Evolutionary conservation across 2,888 invertebrate species (phyloP).

Genomic region (Drosophila recens): DNA sequence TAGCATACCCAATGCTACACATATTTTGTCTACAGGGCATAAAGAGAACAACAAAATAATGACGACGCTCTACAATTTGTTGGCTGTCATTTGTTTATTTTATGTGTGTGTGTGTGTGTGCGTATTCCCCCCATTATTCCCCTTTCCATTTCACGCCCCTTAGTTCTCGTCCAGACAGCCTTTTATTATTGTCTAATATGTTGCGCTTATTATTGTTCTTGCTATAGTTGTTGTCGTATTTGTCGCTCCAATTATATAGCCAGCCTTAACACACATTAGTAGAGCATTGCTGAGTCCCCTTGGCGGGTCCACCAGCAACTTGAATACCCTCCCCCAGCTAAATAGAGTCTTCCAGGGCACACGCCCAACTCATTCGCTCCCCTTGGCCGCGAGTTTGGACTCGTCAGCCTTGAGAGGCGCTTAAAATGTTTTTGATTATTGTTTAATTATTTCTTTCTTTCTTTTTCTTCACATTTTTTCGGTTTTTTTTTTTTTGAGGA

Average conservation of each 20-base stretch:
- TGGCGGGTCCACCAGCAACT: neutral
- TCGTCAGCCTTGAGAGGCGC: slow-evolving; percentile 73
- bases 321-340: neutral
- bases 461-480: slow-evolving; percentile 4
- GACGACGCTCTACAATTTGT: slow-evolving; percentile 71
- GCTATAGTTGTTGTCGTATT: slow-evolving; percentile 30
- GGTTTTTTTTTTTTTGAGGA: slow-evolving; percentile 14
- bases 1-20: neutral
- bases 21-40: slow-evolving; percentile 22
- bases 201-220: slow-evolving; percentile 38
- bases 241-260: slow-evolving; percentile 23
- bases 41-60: slow-evolving; percentile 26
- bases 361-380: slow-evolving; percentile 33
- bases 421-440: slow-evolving; percentile 76
- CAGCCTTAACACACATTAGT: slow-evolving; percentile 18
- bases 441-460: slow-evolving; percentile 54
- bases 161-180: neutral
- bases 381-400: slow-evolving; percentile 34
- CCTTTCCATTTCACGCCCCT: neutral
- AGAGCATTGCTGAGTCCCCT: slow-evolving; percentile 33
- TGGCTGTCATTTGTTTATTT: slow-evolving; percentile 74
- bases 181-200: slow-evolving; percentile 66
- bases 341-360: neutral
- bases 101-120: slow-evolving; percentile 33
- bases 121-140: neutral